A percentile compares a stretch with the other conserved stretches of the same genome.
phyloP scores from a whole-genome alignment of 2,888 invertebrate genomes.

The Hemaris fuciformis region DNA sequence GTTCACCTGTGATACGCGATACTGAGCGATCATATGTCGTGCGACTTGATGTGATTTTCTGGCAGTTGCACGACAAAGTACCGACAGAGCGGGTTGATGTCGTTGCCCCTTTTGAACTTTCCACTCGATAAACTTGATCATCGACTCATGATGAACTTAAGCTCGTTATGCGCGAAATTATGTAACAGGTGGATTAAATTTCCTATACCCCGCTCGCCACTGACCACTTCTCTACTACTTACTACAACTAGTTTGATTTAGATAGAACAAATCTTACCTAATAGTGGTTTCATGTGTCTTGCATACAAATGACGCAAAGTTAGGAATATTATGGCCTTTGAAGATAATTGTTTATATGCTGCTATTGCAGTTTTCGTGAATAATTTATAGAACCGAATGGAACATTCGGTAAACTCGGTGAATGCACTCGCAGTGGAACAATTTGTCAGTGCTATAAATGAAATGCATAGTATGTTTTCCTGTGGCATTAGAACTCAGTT shows the following conservation, averaged over 20 bases:
- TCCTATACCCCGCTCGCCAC: background rate
- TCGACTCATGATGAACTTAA: slow-evolving; percentile 57
- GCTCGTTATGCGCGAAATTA: slow-evolving; percentile 41
- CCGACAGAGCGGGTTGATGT: slow-evolving; percentile 49
- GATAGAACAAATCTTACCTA: no score
- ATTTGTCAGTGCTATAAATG: background rate
- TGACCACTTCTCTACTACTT: background rate
- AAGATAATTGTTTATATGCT: no score
- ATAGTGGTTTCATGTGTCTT: background rate
- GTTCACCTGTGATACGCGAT: slow-evolving; percentile 32
- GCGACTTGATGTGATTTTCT: slow-evolving; percentile 63
- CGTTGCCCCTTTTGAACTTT: slow-evolving; percentile 73
- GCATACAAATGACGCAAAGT: background rate
- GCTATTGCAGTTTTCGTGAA: no score
- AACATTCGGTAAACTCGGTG: no score
- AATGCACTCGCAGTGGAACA: background rate
- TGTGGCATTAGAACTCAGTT: slow-evolving; percentile 30
- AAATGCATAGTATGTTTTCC: slow-evolving; percentile 23
- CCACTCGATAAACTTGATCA: slow-evolving; percentile 75
- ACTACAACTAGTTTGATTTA: background rate
- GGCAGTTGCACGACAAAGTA: slow-evolving; percentile 60
- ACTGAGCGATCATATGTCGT: slow-evolving; percentile 50
- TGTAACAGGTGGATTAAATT: slow-evolving; percentile 35
- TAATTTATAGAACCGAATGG: no score
- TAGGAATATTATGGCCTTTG: background rate